Conservation (phyloP, 2,113 vertebrate genomes). For the Odocoileus virginianus region DNA sequence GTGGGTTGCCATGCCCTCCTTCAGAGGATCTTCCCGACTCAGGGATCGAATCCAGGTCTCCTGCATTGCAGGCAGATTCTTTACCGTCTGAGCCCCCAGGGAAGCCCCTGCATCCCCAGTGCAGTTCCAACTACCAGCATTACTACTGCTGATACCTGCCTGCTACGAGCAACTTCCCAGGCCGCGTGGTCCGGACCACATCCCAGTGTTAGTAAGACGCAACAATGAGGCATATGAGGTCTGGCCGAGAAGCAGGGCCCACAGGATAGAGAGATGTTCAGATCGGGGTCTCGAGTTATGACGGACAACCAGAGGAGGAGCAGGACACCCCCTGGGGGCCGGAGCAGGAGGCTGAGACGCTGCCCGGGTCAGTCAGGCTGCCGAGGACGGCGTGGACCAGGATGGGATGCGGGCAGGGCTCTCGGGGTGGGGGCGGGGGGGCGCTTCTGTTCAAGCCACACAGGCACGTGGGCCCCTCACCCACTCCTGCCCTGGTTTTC, state of each 20-base stretch:
- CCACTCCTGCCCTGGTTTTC: background rate
- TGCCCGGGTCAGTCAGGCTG: rapidly evolving
- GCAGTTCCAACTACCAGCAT: conserved; percentile 46
- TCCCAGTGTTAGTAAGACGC: conserved; percentile 29
- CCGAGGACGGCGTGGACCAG: rapidly evolving
- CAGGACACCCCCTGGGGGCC: background rate
- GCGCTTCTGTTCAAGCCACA: background rate
- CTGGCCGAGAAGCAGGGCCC: background rate
- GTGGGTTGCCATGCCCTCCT: background rate
- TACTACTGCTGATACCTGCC: conserved; percentile 43
- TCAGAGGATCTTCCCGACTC: background rate
- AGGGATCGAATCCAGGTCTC: background rate
- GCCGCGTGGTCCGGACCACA: background rate
- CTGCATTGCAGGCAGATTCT: background rate
- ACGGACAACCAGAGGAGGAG: background rate
- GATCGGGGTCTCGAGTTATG: background rate
- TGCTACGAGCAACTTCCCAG: background rate
- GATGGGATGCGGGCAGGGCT: background rate
- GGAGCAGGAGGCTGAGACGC: background rate
- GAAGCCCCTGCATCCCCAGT: background rate
- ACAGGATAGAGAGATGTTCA: background rate
- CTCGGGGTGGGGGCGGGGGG: rapidly evolving
- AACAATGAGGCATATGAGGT: background rate
- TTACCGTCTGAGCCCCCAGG: background rate
- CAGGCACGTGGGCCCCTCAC: background rate